Percentiles rank a stretch among this genome's conserved stretches.
Evolutionary conservation across 2,113 vertebrate species (phyloP).

Genomic region (Eurypyga helias): DNA sequence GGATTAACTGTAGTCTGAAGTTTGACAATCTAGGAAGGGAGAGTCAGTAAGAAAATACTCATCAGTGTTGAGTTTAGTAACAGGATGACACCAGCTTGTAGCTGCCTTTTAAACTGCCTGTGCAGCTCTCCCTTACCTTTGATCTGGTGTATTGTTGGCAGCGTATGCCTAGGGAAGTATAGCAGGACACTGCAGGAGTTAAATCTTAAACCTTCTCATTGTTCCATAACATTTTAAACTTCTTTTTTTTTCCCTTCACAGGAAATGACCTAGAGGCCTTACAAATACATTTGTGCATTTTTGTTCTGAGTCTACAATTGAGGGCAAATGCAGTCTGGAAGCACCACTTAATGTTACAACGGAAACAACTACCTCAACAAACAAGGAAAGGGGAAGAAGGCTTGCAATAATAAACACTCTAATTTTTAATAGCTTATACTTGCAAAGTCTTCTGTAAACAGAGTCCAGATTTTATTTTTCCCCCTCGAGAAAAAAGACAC

Average conservation of each 20-base stretch:
- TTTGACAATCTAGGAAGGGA: not conserved
- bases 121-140: not conserved
- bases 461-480: constrained; percentile 19
- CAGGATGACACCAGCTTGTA: not conserved
- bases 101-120: not conserved
- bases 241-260: constrained; percentile 66
- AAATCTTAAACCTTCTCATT: constrained; percentile 58
- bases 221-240: constrained; percentile 61
- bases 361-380: constrained; percentile 94
- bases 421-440: constrained; percentile 62
- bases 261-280: constrained; percentile 99
- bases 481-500: constrained; percentile 53
- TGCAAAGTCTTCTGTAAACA: constrained; percentile 68
- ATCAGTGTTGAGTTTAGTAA: not conserved
- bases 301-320: constrained; percentile 81
- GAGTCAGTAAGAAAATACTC: not conserved
- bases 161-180: not conserved
- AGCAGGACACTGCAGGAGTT: not conserved
- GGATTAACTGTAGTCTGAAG: not conserved
- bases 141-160: not conserved
- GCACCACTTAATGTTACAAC: constrained; percentile 84
- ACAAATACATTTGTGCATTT: constrained; percentile 88
- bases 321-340: constrained; percentile 82
- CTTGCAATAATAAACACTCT: constrained; percentile 76
- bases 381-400: constrained; percentile 78